Conservation (phyloP, 2,888 invertebrate species). For the Galerucella nymphaeae region DNA sequence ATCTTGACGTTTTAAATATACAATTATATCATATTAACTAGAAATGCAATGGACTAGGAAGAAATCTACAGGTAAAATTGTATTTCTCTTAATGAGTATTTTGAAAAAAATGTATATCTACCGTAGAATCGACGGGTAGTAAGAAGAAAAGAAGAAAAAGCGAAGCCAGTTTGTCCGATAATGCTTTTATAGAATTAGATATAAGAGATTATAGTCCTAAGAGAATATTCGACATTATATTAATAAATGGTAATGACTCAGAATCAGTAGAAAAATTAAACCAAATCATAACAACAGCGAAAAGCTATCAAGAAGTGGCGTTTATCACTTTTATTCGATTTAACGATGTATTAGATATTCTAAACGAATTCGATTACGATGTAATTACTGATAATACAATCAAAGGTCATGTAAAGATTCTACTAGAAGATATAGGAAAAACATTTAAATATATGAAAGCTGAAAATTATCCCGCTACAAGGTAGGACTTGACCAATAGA, state of each 20-base stretch:
- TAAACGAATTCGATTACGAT: slow-evolving; percentile 28
- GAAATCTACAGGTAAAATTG: slow-evolving; percentile 1
- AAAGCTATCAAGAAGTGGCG: slow-evolving; percentile 49
- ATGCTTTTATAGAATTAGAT: slow-evolving; percentile 34
- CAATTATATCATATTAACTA: too few relatives aligned
- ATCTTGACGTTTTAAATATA: background rate
- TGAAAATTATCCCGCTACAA: slow-evolving; percentile 10
- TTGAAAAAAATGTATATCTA: background rate
- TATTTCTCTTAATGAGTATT: background rate
- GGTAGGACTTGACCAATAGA: background rate
- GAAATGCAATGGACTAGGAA: too few relatives aligned
- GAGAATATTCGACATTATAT: slow-evolving; percentile 49
- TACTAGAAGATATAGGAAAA: slow-evolving; percentile 11
- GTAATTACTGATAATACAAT: slow-evolving; percentile 38
- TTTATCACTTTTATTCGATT: slow-evolving; percentile 51
- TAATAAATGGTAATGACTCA: slow-evolving; percentile 41
- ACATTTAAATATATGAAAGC: slow-evolving; percentile 1
- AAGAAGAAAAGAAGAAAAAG: slow-evolving; percentile 17
- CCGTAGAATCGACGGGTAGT: slow-evolving; percentile 4
- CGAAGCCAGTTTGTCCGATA: slow-evolving; percentile 12
- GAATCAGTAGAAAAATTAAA: slow-evolving; percentile 39
- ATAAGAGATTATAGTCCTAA: slow-evolving; percentile 47
- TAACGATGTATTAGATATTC: slow-evolving; percentile 47
- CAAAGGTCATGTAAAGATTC: slow-evolving; percentile 24
- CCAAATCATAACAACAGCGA: slow-evolving; percentile 41